Evolutionary conservation across 2,113 vertebrate species (phyloP), one percentile per base, ranked within the genome.

Genomic region (Agelaius phoeniceus): DNA sequence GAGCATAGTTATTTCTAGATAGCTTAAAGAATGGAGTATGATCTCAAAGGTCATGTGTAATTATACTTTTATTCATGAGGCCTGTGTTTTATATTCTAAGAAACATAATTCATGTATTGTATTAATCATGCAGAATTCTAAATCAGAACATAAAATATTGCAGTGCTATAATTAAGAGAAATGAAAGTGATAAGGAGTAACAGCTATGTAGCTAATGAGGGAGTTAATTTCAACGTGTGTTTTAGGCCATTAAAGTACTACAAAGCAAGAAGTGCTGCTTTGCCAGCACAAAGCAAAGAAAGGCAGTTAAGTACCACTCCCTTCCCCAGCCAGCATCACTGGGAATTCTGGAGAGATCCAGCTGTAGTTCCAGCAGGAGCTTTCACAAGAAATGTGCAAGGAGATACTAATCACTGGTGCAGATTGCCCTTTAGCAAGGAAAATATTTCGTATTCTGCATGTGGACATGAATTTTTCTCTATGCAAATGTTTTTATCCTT

Each of bases 211-310:
- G 68, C 83, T 71, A 86, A 87, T 49, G 84, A 81, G 94, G 84
- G 83, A 77, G 84, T 95, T 94, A 82, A 96, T 94, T 54, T 69
- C 68, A 65, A 13, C 1, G 10, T 78, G 73, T 89, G 43, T 67
- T 91, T 89, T 26, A 63, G 77, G 58, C 83, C 62, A 81, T 84
- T 66, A 77, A 77, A 75, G 62, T 20, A 9, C 54, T 54, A 3
- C 48, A 51, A 84, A 87, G 76, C 86, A 67, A 13, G 54, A 83
- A 57, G 71, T 23, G 4, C 27, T 87, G 85, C 30, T 24, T 26
- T 94, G 94, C 37, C 78, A 93, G 87, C 75, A 83, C 51, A 52
- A 76, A 28, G 26, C 57, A 65, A 85, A 91, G 87, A 87, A 46
- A 85, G 86, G 80, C 72, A n/a, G 69, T 55, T 37, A 31, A 33